Conservation (phyloP, 1,140 invertebrate genomes). For the Apis florea region DNA sequence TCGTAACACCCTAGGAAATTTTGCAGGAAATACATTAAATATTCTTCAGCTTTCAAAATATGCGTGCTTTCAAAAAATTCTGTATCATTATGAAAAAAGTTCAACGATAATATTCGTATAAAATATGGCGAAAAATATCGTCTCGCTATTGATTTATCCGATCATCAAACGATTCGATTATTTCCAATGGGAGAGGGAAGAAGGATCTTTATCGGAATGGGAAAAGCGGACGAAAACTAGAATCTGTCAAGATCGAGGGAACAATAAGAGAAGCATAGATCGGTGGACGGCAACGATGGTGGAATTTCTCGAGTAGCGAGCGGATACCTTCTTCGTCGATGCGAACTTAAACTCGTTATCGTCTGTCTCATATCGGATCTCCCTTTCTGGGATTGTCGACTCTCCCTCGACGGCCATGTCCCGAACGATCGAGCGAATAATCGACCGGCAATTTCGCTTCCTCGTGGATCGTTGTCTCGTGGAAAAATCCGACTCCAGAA, state of each 20-base stretch:
- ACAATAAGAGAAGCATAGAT: background rate
- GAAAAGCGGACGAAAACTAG: background rate
- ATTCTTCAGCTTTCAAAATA: too few relatives aligned
- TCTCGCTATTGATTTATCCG: too few relatives aligned
- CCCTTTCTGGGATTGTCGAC: slow-evolving; percentile 31
- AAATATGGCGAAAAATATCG: too few relatives aligned
- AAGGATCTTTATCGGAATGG: too few relatives aligned
- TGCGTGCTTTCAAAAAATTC: too few relatives aligned
- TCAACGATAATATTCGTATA: too few relatives aligned
- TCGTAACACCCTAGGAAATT: too few relatives aligned
- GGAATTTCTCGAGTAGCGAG: slow-evolving; percentile 1
- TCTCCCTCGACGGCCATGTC: background rate
- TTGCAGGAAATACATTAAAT: too few relatives aligned
- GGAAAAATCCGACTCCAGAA: background rate
- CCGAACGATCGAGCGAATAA: slow-evolving; percentile 7
- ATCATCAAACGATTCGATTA: too few relatives aligned
- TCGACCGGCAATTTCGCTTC: background rate
- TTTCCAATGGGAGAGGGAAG: too few relatives aligned
- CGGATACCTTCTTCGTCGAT: slow-evolving; percentile 19
- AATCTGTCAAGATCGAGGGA: background rate
- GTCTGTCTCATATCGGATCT: slow-evolving; percentile 39
- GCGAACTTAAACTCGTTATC: slow-evolving; percentile 36
- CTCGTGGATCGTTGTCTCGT: slow-evolving; percentile 7
- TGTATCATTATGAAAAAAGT: too few relatives aligned
- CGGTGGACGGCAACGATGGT: slow-evolving; percentile 22